phyloP scores from a whole-genome alignment of 35 echinoderm and acorn worm species.

The Diadema setosum region DNA sequence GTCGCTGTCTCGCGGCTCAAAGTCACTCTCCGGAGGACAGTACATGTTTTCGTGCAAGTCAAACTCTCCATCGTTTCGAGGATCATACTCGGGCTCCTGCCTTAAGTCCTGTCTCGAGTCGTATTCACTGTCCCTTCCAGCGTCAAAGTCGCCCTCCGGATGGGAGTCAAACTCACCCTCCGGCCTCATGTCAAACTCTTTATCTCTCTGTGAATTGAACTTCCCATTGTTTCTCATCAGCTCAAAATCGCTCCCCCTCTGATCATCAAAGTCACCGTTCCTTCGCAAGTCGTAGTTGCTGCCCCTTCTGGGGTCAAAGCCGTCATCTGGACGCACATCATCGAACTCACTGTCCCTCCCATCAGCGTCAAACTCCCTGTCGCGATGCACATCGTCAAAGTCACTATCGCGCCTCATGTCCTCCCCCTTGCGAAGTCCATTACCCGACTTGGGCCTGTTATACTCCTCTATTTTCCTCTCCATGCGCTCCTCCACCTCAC shows the following conservation, averaged over 20 bases:
- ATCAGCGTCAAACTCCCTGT: neutral
- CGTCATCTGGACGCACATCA: neutral
- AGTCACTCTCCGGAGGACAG: neutral
- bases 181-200: neutral
- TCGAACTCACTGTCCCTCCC: neutral
- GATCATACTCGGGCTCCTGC: neutral
- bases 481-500: neutral
- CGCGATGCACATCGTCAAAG: neutral
- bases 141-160: neutral
- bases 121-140: neutral
- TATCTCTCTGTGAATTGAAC: neutral
- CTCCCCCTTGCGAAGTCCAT: neutral
- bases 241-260: neutral
- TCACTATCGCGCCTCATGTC: neutral
- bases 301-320: neutral
- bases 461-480: neutral
- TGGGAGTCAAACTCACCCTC: neutral
- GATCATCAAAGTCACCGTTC: neutral
- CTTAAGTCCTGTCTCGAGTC: neutral
- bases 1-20: neutral
- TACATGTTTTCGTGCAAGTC: constrained; percentile 10
- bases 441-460: neutral
- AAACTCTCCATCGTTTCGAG: neutral
- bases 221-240: neutral
- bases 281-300: neutral